Base-by-base conservation (phyloP, 1,140 invertebrate species). In the Apis laboriosa region DNA sequence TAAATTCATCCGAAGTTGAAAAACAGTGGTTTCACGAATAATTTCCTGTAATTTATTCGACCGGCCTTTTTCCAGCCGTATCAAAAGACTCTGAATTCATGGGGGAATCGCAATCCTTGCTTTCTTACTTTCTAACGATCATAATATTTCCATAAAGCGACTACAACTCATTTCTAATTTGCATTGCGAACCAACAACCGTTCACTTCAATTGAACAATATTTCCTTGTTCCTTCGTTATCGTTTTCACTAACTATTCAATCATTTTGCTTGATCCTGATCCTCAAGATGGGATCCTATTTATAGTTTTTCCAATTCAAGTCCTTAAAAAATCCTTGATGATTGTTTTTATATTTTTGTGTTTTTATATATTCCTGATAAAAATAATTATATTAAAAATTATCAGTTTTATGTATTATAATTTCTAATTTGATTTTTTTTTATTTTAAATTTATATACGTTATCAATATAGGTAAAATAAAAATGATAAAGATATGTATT, bases 71-170 rank as follows among this genome's bases (percentile, higher is more conserved):
- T 58, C 34, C 61, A 68, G 17, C 19, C 11, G 8, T 51, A 61
- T 70, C 51, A n/a, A 21, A 12, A 61, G 58, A 53, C 55, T 34
- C 2, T 28, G 19, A 67, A 51, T 75, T 60, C 28, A 49, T 11
- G 21, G 7, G 0, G 1, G 64, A n/a, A 67, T 68, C 12, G 67
- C 64, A 5, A 43, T 71, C 21, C 28, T 77, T 49, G 67, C 75
- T 73, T 77, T 86, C 81, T 73, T 84, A 86, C 85, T 87, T 87
- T 87, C 86, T 86, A 87, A 86, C 73, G 77, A 73, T 73, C 83
- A 49, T 80, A 74, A 76, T 34, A 84, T 84, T 86, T 66, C 83
- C 76, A 74, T 71, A 78, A 84, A 84, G 55, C 63, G 76, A 80
- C 73, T 66, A 74, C 49, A 56, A 56, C 67, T 49, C 24, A 58